Evolutionary conservation across 2,888 invertebrate genomes (phyloP).

Genomic region (Poecilobothrus nobilitatus): DNA sequence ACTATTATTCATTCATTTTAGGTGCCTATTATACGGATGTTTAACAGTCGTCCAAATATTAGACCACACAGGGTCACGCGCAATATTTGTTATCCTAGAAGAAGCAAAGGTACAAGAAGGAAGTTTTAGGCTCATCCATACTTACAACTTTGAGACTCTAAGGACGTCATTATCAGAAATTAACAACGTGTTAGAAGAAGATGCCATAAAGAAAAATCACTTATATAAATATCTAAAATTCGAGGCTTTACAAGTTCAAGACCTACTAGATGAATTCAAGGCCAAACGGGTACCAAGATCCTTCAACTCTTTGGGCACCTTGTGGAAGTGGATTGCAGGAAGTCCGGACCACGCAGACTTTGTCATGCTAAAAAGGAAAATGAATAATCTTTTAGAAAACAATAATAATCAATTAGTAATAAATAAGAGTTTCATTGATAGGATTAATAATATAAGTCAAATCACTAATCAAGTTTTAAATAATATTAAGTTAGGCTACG

Average conservation of each 20-base stretch:
- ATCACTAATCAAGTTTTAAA: too few relatives aligned
- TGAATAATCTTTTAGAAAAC: not conserved
- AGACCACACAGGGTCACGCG: slow-evolving; percentile 8
- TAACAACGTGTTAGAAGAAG: not conserved
- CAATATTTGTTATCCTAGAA: slow-evolving; percentile 13
- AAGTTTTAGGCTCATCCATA: slow-evolving; percentile 19
- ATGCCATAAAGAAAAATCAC: not conserved
- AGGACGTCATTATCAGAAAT: not conserved
- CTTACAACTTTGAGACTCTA: slow-evolving; percentile 17
- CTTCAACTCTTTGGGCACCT: not conserved
- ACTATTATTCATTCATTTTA: not conserved
- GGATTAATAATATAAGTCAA: not conserved
- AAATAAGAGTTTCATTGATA: not conserved
- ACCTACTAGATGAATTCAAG: not conserved
- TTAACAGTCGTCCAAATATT: slow-evolving; percentile 7
- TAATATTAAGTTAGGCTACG: not conserved
- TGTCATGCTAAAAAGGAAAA: not conserved
- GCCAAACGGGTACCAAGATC: not conserved
- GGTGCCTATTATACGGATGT: slow-evolving; percentile 15
- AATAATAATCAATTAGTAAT: not conserved
- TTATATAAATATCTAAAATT: not conserved
- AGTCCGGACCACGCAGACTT: not conserved
- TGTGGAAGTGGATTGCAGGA: not conserved
- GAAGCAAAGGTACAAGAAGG: slow-evolving; percentile 16
- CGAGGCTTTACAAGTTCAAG: not conserved